Evolutionary conservation across 2,797 vertebrate species (phyloP).

Genomic region (Enteromius viviparus): DNA sequence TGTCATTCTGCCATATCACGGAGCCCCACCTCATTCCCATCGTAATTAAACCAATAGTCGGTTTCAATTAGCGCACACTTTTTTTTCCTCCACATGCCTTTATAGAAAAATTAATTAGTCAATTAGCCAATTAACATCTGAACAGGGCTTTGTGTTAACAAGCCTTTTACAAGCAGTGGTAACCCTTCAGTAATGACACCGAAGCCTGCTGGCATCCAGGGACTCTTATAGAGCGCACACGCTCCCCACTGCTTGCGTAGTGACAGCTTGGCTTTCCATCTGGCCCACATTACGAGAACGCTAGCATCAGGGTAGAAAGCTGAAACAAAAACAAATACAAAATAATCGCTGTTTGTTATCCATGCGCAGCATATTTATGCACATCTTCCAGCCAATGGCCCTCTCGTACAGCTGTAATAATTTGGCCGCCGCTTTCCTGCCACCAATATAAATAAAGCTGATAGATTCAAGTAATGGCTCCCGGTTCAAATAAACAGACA

Average conservation of each 20-base stretch:
- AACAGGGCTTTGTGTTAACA: conserved; percentile 87
- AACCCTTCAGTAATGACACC: conserved; percentile 79
- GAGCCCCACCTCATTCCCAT: conserved; percentile 55
- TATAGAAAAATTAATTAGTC: conserved; percentile 86
- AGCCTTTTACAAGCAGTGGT: conserved; percentile 84
- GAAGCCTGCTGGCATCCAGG: conserved; percentile 74
- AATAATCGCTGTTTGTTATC: conserved; percentile 62
- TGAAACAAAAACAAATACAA: conserved; percentile 59
- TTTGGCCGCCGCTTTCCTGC: conserved; percentile 75
- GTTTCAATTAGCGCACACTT: conserved; percentile 81
- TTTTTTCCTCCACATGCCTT: conserved; percentile 74
- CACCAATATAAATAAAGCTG: conserved; percentile 76
- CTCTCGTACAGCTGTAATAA: conserved; percentile 61
- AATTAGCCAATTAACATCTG: conserved; percentile 89
- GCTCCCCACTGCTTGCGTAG: conserved; percentile 45
- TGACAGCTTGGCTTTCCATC: conserved; percentile 60
- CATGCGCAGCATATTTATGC: conserved; percentile 49
- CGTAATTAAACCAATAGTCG: conserved; percentile 87
- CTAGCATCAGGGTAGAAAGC: conserved; percentile 36
- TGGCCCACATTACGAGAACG: conserved; percentile 41
- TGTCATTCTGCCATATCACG: conserved; percentile 46
- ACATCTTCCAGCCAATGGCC: conserved; percentile 46
- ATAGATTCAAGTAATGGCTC: conserved; percentile 81
- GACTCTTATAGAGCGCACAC: conserved; percentile 69
- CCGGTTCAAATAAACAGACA: conserved; percentile 83